Conservation (phyloP, 1,140 invertebrate species). For the Eulimnadia texana region DNA sequence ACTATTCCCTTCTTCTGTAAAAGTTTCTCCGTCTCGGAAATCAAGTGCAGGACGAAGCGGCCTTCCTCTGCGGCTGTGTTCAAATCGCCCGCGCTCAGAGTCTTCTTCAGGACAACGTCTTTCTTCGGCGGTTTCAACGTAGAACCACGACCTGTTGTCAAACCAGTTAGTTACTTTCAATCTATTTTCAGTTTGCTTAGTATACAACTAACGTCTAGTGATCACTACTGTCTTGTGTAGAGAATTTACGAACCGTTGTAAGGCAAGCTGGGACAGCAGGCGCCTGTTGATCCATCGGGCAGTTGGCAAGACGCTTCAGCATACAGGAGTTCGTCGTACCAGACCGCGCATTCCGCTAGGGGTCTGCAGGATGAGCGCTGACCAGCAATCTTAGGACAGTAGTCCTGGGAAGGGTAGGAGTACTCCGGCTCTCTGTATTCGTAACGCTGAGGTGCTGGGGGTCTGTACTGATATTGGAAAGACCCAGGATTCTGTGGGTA, state of each 20-base stretch:
- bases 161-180: not conserved
- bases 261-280: slow-evolving; percentile 11
- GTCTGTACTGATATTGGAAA: not conserved
- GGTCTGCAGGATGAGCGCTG: slow-evolving; percentile 5
- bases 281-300: slow-evolving; percentile 5
- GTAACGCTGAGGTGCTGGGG: not conserved
- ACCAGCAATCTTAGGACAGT: slow-evolving; percentile 14
- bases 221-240: not conserved
- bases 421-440: not conserved
- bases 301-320: slow-evolving; percentile 10
- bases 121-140: not conserved
- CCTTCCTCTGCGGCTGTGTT: slow-evolving; percentile 14
- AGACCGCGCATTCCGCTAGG: slow-evolving; percentile 12
- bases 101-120: not conserved
- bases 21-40: slow-evolving; percentile 12
- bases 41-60: slow-evolving; percentile 5
- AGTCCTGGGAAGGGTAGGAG: not conserved
- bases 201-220: not conserved
- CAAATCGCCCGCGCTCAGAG: slow-evolving; percentile 7
- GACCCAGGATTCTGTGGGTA: not conserved
- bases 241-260: slow-evolving; percentile 8
- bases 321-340: slow-evolving; percentile 10
- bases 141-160: not conserved
- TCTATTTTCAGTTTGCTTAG: not conserved
- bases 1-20: slow-evolving; percentile 1